phyloP scores from a whole-genome alignment of 2,113 vertebrate species.

The Machaerirhynchus nigripectus region DNA sequence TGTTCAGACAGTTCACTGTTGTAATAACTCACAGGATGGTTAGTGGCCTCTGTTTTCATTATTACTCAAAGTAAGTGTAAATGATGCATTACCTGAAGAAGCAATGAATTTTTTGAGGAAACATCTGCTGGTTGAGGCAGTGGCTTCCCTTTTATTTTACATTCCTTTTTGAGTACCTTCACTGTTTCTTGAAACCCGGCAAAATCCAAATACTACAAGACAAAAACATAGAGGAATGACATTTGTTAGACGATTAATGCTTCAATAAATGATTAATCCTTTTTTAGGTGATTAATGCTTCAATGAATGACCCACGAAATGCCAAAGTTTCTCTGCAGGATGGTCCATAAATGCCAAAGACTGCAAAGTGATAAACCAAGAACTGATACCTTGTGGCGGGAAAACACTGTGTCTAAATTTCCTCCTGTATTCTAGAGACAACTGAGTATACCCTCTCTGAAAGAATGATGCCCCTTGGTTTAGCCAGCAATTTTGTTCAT shows the following conservation, averaged over 20 bases:
- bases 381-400: not conserved
- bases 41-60: not conserved
- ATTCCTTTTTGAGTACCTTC: slow-evolving; percentile 86
- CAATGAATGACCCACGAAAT: not conserved
- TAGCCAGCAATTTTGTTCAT: not conserved
- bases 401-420: not conserved
- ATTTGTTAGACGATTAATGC: not conserved
- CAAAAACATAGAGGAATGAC: not conserved
- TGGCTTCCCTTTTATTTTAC: slow-evolving; percentile 86
- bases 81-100: slow-evolving; percentile 78
- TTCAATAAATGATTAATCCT: not conserved
- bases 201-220: slow-evolving; percentile 87
- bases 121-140: slow-evolving; percentile 72
- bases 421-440: not conserved
- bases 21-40: not conserved
- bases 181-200: slow-evolving; percentile 88
- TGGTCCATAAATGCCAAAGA: not conserved
- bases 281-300: not conserved
- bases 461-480: not conserved
- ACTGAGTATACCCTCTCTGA: not conserved
- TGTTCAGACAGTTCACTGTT: not conserved
- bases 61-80: not conserved
- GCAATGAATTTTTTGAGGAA: slow-evolving; percentile 66
- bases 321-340: not conserved
- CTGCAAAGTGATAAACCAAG: not conserved